These are phyloP conservation scores for Orthosia cruda DNA, from an alignment of 2,888 invertebrate species.

Conservation along the genomic window DNA sequence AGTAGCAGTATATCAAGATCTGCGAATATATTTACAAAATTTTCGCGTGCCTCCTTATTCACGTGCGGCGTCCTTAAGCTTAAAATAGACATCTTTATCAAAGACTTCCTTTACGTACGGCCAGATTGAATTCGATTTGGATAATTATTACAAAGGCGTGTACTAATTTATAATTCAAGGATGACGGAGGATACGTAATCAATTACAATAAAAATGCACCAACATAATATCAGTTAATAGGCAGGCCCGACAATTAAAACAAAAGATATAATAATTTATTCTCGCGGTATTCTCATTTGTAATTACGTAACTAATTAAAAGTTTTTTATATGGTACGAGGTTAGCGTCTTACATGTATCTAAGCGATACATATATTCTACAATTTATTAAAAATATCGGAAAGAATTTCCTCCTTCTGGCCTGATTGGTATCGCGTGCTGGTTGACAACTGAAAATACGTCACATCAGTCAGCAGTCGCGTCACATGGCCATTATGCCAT, in stretches of 20 bases:
- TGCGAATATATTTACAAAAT: constrained; percentile 54
- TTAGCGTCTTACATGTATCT: constrained; percentile 16
- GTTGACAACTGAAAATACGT: constrained; percentile 67
- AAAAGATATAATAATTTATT: constrained; percentile 68
- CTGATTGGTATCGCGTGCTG: constrained; percentile 56
- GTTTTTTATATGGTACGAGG: constrained; percentile 48
- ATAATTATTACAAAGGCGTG: constrained; percentile 75
- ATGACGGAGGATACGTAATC: constrained; percentile 70
- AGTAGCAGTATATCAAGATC: neutral
- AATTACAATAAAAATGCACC: constrained; percentile 68
- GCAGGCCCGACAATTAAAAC: constrained; percentile 62
- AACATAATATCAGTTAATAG: constrained; percentile 64
- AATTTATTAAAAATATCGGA: constrained; percentile 21
- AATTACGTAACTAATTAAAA: constrained; percentile 62
- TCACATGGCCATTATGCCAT: constrained; percentile 74
- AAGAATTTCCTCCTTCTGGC: constrained; percentile 35
- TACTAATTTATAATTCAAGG: constrained; percentile 77
- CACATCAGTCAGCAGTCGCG: constrained; percentile 54
- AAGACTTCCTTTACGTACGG: constrained; percentile 80
- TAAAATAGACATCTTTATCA: constrained; percentile 88
- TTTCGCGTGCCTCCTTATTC: constrained; percentile 75
- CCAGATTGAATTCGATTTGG: constrained; percentile 80
- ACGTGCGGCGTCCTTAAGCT: constrained; percentile 60
- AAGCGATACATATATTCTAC: neutral
- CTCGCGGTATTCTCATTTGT: constrained; percentile 54